Evolutionary conservation across 2,888 invertebrate genomes (phyloP), one percentile per base, ranked within the genome.

Genomic region (Acanthosoma haemorrhoidale): DNA sequence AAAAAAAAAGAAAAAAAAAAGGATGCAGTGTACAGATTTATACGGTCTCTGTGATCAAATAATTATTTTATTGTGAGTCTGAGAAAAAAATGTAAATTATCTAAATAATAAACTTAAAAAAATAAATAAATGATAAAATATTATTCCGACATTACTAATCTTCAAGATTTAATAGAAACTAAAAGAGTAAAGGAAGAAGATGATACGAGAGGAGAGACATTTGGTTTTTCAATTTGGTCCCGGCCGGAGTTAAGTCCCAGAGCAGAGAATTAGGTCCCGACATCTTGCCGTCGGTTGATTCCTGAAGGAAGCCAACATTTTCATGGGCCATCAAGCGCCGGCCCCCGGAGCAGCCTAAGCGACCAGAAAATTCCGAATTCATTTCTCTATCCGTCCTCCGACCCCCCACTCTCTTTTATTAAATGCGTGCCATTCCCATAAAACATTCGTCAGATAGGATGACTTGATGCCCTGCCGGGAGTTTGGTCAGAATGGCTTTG

Each of bases 331-430:
- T 63, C 63, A 63, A 63, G 43, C 43, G 18, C 63, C 63, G 34
- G 39, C n/a, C 21, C 36, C 36, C 21, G 34, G 41, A 16, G 25
- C 57, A 13, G 39, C 36, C 63, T 63, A 63, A 63, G 63, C 63
- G 63, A 63, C 63, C 63, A 63, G 63, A 63, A 63, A 63, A 63
- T 63, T 63, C 63, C 63, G 34, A 60, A 60, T 60, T 60, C 60
- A 60, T 60, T 60, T 60, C 60, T 60, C 60, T 60, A 60, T 60
- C 60, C 18, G 29, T 32, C n/a, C 13, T n/a, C 8, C 13, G 41
- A n/a, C n/a, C 13, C 60, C 60, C 60, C 18, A 8, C 32, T 18
- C 36, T 6, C 34, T 34, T 36, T 11, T 60, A 60, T 36, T 60
- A 60, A 60, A 60, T 60, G 60, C 60, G 60, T 60, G 13, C 60